Percentiles rank a stretch among this genome's conserved stretches.
These are phyloP conservation scores for Coelogynopora nodosa DNA, from an alignment of 2,888 invertebrate species.

Conservation along the genomic window DNA sequence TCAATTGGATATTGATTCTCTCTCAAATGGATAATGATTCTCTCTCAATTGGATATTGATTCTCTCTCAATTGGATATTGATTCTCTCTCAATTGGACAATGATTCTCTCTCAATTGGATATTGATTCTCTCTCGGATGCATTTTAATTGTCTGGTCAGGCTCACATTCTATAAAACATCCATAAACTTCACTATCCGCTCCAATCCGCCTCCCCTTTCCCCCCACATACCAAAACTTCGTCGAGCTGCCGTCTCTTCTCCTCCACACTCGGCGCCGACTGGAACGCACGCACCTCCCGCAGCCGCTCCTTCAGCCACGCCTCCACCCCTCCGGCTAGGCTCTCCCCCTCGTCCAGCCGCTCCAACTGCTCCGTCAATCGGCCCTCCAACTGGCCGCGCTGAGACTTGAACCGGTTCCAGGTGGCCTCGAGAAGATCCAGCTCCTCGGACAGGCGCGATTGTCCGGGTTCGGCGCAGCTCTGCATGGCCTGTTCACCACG, in stretches of 20 bases:
- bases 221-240: background rate
- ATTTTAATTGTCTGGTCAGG: no score
- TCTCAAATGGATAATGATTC: no score
- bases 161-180: no score
- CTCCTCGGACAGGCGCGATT: background rate
- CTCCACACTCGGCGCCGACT: background rate
- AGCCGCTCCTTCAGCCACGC: background rate
- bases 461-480: background rate
- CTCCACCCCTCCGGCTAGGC: background rate
- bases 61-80: no score
- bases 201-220: no score
- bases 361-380: background rate
- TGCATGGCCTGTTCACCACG: slow-evolving; percentile 1
- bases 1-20: no score
- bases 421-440: background rate
- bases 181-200: no score
- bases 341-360: background rate
- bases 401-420: background rate
- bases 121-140: no score
- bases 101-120: no score
- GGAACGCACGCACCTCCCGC: background rate
- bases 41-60: no score
- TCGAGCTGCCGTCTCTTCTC: background rate
- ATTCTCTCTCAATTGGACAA: no score
- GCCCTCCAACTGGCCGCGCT: background rate